These are phyloP conservation scores for Remorina albescens DNA, from an alignment of 2,797 vertebrate genomes.

Conservation along the genomic window DNA sequence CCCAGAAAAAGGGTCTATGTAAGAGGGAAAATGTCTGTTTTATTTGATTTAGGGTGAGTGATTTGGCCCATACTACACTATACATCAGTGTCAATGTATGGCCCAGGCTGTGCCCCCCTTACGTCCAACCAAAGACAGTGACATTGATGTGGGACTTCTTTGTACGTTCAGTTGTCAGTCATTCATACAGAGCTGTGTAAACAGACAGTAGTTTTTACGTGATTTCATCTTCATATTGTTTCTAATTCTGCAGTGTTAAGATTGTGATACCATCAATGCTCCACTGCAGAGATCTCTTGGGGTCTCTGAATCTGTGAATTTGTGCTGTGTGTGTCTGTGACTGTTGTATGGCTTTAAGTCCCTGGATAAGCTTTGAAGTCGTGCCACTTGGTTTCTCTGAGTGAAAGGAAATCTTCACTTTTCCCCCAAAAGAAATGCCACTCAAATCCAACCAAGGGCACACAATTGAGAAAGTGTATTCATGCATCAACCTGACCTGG, in stretches of 20 bases:
- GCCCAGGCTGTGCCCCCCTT: constrained; percentile 30
- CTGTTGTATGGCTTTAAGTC: constrained; percentile 69
- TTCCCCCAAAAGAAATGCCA: constrained; percentile 73
- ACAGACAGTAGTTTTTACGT: not conserved
- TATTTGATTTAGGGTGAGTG: constrained; percentile 61
- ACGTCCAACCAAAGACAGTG: constrained; percentile 27
- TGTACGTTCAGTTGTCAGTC: constrained; percentile 17
- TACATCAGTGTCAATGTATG: constrained; percentile 63
- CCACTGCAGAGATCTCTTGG: constrained; percentile 46
- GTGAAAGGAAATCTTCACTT: constrained; percentile 78
- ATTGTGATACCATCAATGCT: constrained; percentile 42
- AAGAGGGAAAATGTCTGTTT: constrained; percentile 55
- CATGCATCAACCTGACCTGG: constrained; percentile 46
- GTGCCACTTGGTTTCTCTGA: constrained; percentile 80
- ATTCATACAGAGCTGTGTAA: constrained; percentile 3
- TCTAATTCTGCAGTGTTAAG: constrained; percentile 32
- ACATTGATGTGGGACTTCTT: constrained; percentile 41
- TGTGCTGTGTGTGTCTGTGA: constrained; percentile 55
- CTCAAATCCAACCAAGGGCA: constrained; percentile 68
- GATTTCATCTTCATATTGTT: constrained; percentile 8
- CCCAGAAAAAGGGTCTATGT: constrained; percentile 43
- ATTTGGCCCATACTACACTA: constrained; percentile 47
- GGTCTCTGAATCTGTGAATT: constrained; percentile 53
- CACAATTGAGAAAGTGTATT: constrained; percentile 64
- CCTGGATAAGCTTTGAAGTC: constrained; percentile 78